Evolutionary conservation across 2,113 vertebrate genomes (phyloP).

Genomic region (Osmerus eperlanus): DNA sequence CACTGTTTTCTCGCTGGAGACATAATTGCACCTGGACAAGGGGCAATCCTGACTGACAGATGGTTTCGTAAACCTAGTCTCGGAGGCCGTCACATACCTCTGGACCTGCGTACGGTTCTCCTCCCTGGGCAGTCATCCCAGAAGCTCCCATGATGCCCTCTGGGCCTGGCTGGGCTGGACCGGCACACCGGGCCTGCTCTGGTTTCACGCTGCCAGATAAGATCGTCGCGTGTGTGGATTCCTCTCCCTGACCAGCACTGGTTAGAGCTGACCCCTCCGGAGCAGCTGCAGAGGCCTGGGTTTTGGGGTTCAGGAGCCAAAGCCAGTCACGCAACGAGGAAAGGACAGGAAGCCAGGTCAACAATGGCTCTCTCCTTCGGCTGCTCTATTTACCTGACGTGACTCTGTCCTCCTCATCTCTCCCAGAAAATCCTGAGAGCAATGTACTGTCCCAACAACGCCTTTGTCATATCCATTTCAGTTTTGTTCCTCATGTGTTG

Average conservation of each 20-base stretch:
- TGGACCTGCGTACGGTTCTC: constrained; percentile 45
- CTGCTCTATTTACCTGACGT: constrained; percentile 12
- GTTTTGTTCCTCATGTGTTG: neutral
- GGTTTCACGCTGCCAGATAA: constrained; percentile 63
- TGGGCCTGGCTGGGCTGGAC: constrained; percentile 46
- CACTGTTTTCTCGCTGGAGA: neutral
- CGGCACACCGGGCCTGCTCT: constrained; percentile 46
- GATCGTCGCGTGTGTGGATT: constrained; percentile 59
- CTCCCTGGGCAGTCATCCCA: constrained; percentile 26
- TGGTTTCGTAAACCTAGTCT: constrained; percentile 45
- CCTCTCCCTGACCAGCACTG: constrained; percentile 49
- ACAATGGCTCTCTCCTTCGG: constrained; percentile 43
- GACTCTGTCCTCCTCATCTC: neutral
- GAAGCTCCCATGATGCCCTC: constrained; percentile 47
- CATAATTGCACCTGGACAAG: constrained; percentile 11
- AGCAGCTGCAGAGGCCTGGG: constrained; percentile 28
- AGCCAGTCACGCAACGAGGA: constrained; percentile 53
- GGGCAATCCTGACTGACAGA: constrained; percentile 49
- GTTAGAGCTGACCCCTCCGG: constrained; percentile 32
- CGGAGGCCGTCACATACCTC: constrained; percentile 31
- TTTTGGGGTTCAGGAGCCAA: constrained; percentile 42
- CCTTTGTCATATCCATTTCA: neutral
- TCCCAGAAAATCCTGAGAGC: constrained; percentile 4
- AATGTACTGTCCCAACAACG: no score
- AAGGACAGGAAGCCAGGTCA: constrained; percentile 56